These are phyloP conservation scores for Chironomus riparius DNA, from an alignment of 2,888 invertebrate genomes.

Conservation along the genomic window DNA sequence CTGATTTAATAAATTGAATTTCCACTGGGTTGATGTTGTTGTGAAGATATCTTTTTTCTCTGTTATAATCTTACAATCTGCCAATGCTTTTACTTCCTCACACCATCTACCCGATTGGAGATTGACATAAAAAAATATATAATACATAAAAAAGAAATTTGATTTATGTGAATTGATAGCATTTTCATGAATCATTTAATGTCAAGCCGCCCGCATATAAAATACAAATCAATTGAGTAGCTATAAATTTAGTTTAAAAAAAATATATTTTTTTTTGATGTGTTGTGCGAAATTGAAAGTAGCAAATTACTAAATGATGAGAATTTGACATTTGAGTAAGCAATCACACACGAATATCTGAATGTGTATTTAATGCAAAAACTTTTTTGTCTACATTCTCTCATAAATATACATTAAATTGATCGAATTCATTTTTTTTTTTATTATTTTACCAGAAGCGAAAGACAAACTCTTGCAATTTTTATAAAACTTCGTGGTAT, in stretches of 20 bases:
- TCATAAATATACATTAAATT: too few species aligned
- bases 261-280: not conserved
- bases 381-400: too few species aligned
- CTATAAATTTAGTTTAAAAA: not conserved
- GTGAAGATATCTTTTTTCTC: not conserved
- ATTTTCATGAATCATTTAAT: constrained; percentile 1
- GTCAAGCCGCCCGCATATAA: not conserved
- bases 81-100: too few species aligned
- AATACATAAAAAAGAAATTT: not conserved
- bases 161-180: constrained; percentile 8
- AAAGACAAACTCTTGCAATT: too few species aligned
- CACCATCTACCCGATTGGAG: not conserved
- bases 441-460: too few species aligned
- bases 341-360: not conserved
- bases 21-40: not conserved
- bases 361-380: not conserved
- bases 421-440: too few species aligned
- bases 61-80: not conserved
- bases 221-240: not conserved
- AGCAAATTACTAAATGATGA: not conserved
- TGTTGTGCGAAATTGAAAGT: not conserved
- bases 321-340: not conserved
- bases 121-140: not conserved
- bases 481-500: not conserved
- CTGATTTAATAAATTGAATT: constrained; percentile 12